Evolutionary conservation across 2,113 vertebrate genomes (phyloP), one percentile per base, ranked within the genome.

Genomic region (Junco hyemalis): DNA sequence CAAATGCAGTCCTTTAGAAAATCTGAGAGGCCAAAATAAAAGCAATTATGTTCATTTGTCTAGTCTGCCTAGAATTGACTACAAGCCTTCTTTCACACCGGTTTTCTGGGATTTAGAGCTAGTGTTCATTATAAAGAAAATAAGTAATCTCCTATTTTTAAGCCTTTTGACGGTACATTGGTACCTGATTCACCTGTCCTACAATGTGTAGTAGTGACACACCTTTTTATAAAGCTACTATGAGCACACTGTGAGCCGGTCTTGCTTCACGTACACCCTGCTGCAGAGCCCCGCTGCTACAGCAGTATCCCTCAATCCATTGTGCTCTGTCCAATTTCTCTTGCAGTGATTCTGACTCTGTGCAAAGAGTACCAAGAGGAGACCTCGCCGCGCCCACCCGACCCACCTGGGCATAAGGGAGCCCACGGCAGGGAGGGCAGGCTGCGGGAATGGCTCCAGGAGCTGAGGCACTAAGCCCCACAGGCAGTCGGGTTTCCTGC

Each of bases 131-230:
- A 20, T 3, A 8, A 26, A 53, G 16, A 20, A 81, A 47, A 40
- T 1, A 36, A 73, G 14, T 13, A 70, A 66, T 4, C 19, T 19
- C 16, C 21, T 42, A 14, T 17, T 38, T 40, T 0, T 73, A 83
- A 76, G 29, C 21, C 14, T n/a, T n/a, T 40, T 1, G 4, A 7
- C 3, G 29, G 35, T 3, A 18, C 1, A 8, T 5, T 9, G 12
- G 18, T 5, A 40, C 25, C 4, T 6, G 2, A 6, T 23, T 33
- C 51, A 36, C 23, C 26, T 28, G 18, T 42, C 29, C 23, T 5
- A 45, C 1, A 54, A 20, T 0, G 26, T 17, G 78, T 26, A 44
- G 45, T 1, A 36, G 26, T 2, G 26, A 40, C 40, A 85, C 22
- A 6, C 17, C 33, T 82, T 47, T 45, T 29, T 2, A 17, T 0